These are phyloP conservation scores for Camponotus pennsylvanicus DNA, from an alignment of 1,140 invertebrate genomes.

Conservation along the genomic window DNA sequence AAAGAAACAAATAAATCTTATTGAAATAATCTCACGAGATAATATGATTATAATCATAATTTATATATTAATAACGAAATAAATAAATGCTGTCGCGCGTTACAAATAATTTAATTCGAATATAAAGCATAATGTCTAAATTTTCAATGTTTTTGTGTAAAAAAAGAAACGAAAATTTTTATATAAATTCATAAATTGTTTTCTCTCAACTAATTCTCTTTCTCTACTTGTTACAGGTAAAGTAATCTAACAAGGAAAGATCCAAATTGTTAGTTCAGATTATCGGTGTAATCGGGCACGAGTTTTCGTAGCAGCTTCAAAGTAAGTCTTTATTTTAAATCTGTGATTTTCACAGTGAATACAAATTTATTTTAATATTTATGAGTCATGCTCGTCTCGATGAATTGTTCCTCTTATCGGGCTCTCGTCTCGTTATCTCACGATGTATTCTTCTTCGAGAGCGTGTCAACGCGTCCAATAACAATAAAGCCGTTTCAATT, in stretches of 20 bases:
- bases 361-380: slow-evolving; percentile 56
- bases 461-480: slow-evolving; percentile 62
- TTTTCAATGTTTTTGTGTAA: background rate
- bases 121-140: background rate
- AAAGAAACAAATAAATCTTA: background rate
- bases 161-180: background rate
- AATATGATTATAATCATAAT: background rate
- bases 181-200: background rate
- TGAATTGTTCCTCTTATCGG: slow-evolving; percentile 42
- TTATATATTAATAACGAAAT: background rate
- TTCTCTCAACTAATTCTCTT: background rate
- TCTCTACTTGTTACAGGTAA: slow-evolving; percentile 49
- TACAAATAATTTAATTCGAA: background rate
- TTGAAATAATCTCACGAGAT: slow-evolving; percentile 6
- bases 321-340: slow-evolving; percentile 48
- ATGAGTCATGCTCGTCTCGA: slow-evolving; percentile 25
- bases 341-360: slow-evolving; percentile 47
- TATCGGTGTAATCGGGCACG: slow-evolving; percentile 29
- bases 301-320: slow-evolving; percentile 8
- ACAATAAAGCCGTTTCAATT: slow-evolving; percentile 73
- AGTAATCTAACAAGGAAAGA: background rate
- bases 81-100: background rate
- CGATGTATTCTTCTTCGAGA: slow-evolving; percentile 46
- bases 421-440: slow-evolving; percentile 47
- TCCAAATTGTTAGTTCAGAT: slow-evolving; percentile 38